Evolutionary conservation across 2,888 invertebrate genomes (phyloP).

Genomic region (Andrena marginata): DNA sequence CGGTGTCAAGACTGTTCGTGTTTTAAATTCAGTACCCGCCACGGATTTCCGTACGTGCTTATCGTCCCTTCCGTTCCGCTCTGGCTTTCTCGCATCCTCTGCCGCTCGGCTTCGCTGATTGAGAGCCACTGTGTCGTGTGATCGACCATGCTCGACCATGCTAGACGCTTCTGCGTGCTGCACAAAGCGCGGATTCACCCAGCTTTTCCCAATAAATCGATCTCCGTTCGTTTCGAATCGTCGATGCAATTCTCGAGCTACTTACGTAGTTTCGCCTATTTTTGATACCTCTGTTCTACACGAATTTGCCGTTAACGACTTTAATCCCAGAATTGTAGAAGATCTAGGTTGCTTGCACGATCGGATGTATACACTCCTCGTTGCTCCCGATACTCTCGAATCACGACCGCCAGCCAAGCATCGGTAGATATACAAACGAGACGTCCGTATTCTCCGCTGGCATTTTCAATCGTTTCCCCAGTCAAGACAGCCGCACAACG

Average conservation of each 20-base stretch:
- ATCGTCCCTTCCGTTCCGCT: slow-evolving; percentile 74
- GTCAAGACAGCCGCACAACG: neutral
- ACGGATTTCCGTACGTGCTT: slow-evolving; percentile 74
- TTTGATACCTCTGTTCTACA: no score
- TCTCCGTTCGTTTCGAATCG: neutral
- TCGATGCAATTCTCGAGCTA: neutral
- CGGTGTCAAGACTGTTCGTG: slow-evolving; percentile 72
- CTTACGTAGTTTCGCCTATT: no score
- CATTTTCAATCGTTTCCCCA: slow-evolving; percentile 19
- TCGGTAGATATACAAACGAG: neutral
- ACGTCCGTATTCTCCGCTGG: neutral
- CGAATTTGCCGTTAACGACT: no score
- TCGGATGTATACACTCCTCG: no score
- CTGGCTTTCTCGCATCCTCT: slow-evolving; percentile 49
- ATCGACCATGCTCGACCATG: slow-evolving; percentile 23
- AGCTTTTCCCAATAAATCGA: slow-evolving; percentile 15
- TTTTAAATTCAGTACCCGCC: slow-evolving; percentile 77
- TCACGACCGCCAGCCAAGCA: neutral
- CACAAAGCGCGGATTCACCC: neutral
- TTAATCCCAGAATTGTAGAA: no score
- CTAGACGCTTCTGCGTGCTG: slow-evolving; percentile 33
- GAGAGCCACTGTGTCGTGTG: slow-evolving; percentile 60
- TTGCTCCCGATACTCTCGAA: neutral
- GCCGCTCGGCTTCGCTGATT: slow-evolving; percentile 20
- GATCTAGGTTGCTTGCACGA: no score